These are phyloP conservation scores for Odontomyia ornata DNA, from an alignment of 2,888 invertebrate species.

Conservation along the genomic window DNA sequence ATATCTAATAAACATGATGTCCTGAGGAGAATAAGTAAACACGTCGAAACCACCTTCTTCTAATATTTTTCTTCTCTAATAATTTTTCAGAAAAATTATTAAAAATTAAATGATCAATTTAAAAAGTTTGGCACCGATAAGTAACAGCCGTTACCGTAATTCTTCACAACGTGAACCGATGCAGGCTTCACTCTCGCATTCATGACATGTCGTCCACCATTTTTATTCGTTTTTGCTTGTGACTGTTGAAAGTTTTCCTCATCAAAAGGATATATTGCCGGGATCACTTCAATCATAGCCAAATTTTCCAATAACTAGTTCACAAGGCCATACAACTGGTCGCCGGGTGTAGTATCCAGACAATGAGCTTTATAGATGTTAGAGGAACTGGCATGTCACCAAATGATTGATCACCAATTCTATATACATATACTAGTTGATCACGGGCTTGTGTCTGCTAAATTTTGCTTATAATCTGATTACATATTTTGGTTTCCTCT, in stretches of 20 bases:
- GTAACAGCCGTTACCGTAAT: too few species aligned
- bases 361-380: slow-evolving; percentile 94
- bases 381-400: slow-evolving; percentile 89
- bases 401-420: slow-evolving; percentile 96
- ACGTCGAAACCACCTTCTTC: too few species aligned
- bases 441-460: slow-evolving; percentile 77
- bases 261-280: slow-evolving; percentile 94
- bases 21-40: too few species aligned
- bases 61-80: too few species aligned
- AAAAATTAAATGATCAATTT: too few species aligned
- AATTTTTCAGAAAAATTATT: too few species aligned
- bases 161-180: too few species aligned
- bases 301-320: slow-evolving; percentile 91
- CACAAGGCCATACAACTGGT: slow-evolving; percentile 79
- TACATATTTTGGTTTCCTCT: slow-evolving; percentile 95
- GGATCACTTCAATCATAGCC: slow-evolving; percentile 94
- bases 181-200: too few species aligned
- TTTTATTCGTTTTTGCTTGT: slow-evolving; percentile 96
- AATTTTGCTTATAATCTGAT: slow-evolving; percentile 96
- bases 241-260: slow-evolving; percentile 91
- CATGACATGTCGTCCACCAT: slow-evolving; percentile 99
- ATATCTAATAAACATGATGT: too few species aligned
- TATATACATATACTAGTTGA: slow-evolving; percentile 72
- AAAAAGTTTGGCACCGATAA: too few species aligned
- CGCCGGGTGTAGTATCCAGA: slow-evolving; percentile 92